Evolutionary conservation across 2,888 invertebrate genomes (phyloP).

Genomic region (Liopterus haemorrhoidalis): DNA sequence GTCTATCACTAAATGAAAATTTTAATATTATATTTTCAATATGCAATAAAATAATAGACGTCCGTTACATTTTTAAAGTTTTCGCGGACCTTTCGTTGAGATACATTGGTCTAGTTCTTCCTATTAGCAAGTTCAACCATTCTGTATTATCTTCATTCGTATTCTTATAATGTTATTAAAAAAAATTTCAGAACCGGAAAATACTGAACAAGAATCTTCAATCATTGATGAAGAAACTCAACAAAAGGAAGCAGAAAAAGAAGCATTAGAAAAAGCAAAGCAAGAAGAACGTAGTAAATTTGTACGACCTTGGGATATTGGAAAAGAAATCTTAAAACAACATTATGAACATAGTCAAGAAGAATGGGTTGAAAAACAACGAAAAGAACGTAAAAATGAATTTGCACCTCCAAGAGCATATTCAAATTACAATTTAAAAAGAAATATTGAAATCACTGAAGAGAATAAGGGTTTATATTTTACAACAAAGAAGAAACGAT

Average conservation of each 20-base stretch:
- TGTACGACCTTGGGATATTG: conserved; percentile 67
- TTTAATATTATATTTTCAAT: no score
- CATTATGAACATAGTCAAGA: conserved; percentile 62
- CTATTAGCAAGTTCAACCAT: no score
- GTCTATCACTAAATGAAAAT: no score
- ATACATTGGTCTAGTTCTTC: no score
- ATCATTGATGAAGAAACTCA: conserved; percentile 45
- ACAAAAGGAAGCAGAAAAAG: conserved; percentile 49
- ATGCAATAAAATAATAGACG: no score
- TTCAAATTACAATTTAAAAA: conserved; percentile 26
- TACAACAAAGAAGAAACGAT: conserved; percentile 36
- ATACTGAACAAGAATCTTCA: conserved; percentile 45
- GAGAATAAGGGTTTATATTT: conserved; percentile 38
- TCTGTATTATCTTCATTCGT: no score
- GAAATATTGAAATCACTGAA: conserved; percentile 19
- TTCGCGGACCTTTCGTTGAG: no score
- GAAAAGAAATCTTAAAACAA: conserved; percentile 55
- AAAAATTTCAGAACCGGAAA: conserved; percentile 38
- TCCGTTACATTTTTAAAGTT: no score
- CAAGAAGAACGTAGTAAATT: conserved; percentile 51
- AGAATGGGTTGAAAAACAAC: conserved; percentile 70
- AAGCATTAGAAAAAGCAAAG: conserved; percentile 48
- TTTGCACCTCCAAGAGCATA: conserved; percentile 64
- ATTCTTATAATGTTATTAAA: conserved; percentile 3
- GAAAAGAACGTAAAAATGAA: conserved; percentile 64